Conservation (phyloP, 2,797 vertebrate genomes). For the Catharus ustulatus region DNA sequence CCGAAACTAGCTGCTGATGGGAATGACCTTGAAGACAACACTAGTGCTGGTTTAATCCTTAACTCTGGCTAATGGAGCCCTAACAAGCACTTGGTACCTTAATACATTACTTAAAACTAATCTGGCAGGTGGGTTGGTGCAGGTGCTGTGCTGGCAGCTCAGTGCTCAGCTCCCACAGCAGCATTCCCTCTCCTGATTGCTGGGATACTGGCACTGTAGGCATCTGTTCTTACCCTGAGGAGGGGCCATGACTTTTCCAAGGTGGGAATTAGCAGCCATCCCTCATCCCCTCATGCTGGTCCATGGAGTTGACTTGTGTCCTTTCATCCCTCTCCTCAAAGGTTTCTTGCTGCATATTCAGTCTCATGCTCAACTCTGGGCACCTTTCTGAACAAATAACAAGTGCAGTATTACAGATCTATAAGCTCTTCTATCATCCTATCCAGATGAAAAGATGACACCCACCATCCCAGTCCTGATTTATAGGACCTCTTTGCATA, state of each 20-base stretch:
- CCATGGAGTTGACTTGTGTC: not conserved
- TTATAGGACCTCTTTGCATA: fast-evolving
- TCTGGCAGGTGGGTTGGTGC: not conserved
- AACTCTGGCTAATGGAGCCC: not conserved
- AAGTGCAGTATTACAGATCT: not conserved
- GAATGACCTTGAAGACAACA: not conserved
- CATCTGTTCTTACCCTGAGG: too few relatives aligned
- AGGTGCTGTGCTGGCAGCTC: not conserved
- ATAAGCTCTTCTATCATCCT: not conserved
- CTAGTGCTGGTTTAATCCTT: slow-evolving; percentile 36
- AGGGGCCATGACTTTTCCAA: not conserved
- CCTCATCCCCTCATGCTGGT: fast-evolving
- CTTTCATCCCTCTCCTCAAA: not conserved
- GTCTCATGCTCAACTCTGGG: not conserved
- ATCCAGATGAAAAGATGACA: not conserved
- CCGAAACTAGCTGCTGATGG: not conserved
- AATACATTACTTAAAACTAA: not conserved
- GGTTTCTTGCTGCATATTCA: not conserved
- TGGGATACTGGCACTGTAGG: not conserved
- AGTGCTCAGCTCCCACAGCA: not conserved
- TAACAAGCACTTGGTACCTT: not conserved
- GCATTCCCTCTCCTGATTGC: not conserved
- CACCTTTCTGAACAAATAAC: not conserved
- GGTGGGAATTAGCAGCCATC: not conserved
- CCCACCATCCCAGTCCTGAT: not conserved